Evolutionary conservation across 2,888 invertebrate genomes (phyloP), one percentile per base, ranked within the genome.

Genomic region (Ceramica pisi): DNA sequence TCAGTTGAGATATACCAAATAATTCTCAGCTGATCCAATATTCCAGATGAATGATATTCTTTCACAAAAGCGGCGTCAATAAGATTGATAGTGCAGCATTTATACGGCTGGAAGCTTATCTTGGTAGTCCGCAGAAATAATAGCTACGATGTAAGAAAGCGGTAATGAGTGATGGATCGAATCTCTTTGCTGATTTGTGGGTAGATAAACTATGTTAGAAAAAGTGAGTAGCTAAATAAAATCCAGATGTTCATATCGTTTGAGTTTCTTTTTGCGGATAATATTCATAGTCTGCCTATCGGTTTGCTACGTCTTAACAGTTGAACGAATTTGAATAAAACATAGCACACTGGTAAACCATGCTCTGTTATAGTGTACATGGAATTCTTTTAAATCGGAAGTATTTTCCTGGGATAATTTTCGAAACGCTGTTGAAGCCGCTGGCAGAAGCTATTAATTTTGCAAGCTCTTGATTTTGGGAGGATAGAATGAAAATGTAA

Each of bases 11-110:
- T 46, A 8, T 2, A 46, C 7, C 19, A 46, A 16, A 19, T 19
- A 19, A 4, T 41, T 14, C 41, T 41, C 41, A 41, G 41, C 14
- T 41, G 14, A 41, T 23, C 26, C 53, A 9, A 9, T 55, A 9
- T 55, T 19, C 38, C 56, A 23, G 56, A 82, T 77, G 62, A 78
- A 67, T 67, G 74, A 73, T 80, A 71, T 81, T 46, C 66, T 74
- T 75, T 62, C 71, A 71, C 66, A 76, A 67, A 75, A 74, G 62
- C 69, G 73, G 73, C 75, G 69, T 68, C 74, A 51, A 67, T 61
- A 87, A 89, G 91, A 91, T 90, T 88, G 90, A 91, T 91, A 83
- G 85, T 72, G 65, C 41, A 68, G 68, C 83, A 81, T 87, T 65
- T 84, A 87, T 81, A 31, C n/a, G 16, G 62, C 62, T 79, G 65